Conservation (phyloP, 2,888 invertebrate species). For the Melanotus villosus region DNA sequence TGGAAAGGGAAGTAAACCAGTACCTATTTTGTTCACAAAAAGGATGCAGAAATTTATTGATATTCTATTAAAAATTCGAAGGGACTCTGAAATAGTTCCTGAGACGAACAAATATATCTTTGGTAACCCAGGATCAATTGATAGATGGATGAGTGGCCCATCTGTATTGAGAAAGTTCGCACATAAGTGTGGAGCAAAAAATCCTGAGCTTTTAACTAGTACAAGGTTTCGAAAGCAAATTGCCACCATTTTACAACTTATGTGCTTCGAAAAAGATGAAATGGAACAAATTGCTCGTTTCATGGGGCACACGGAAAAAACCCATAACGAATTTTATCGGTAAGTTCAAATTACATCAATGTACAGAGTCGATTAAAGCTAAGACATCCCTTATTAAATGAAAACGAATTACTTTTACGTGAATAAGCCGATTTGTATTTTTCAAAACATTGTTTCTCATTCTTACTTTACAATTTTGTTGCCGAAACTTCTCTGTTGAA, state of each 20-base stretch:
- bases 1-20: conserved; percentile 42
- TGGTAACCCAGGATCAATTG: conserved; percentile 35
- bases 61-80: conserved; percentile 30
- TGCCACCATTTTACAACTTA: conserved; percentile 42
- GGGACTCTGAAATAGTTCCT: conserved; percentile 32
- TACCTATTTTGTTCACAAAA: conserved; percentile 40
- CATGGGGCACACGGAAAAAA: too few relatives aligned
- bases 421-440: too few relatives aligned
- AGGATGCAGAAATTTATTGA: conserved; percentile 36
- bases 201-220: conserved; percentile 38
- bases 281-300: conserved; percentile 39
- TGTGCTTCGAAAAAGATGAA: conserved; percentile 40
- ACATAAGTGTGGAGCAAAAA: conserved; percentile 35
- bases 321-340: too few relatives aligned
- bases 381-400: too few relatives aligned
- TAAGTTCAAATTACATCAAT: too few relatives aligned
- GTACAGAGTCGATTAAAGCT: too few relatives aligned
- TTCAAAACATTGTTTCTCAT: too few relatives aligned
- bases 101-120: conserved; percentile 40
- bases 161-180: conserved; percentile 37
- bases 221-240: conserved; percentile 44
- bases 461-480: too few relatives aligned
- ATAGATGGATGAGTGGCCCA: conserved; percentile 36
- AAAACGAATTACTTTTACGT: too few relatives aligned
- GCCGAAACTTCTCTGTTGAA: too few relatives aligned